Evolutionary conservation across 2,797 vertebrate species (phyloP), one percentile per base, ranked within the genome.

Genomic region (Margarornis squamiger): DNA sequence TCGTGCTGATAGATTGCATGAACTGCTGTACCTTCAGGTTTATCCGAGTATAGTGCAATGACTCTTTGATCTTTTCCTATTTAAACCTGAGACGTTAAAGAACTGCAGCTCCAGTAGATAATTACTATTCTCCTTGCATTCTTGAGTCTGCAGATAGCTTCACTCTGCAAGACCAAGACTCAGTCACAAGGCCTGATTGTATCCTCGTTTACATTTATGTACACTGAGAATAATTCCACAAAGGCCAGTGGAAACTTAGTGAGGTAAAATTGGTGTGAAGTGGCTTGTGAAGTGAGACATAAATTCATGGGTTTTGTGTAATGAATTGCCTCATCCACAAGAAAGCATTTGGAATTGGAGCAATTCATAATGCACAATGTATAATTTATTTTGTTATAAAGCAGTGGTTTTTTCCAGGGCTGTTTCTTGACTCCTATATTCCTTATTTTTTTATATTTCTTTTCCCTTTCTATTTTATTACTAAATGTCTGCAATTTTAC

Each of bases 351-450:
- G 84, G 59, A 95, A 91, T 17, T 90, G 48, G 63, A 97, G 85
- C 48, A 84, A 95, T 96, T 92, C 81, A 77, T 95, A 92, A 89
- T 63, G 41, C 18, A 58, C 49, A 85, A 65, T 12, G 24, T 75
- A 86, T 83, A 72, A 86, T 93, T 72, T 93, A 76, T 81, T 86
- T 91, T 75, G 70, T 86, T 84, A 73, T 83, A 93, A 96, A 93
- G 45, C 15, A 83, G 66, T 75, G 63, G 3, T 71, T 55, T 83
- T 95, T 92, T 70, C n/a, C n/a, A 74, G 49, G 43, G 51, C 5
- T 46, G 15, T 43, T 93, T 48, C 41, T 80, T 54, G 43, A 58
- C 84, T 90, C 62, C 45, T 71, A 17, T 43, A 74, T 76, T 27
- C 21, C 76, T 23, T 74, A 27, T 41, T 93, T 83, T 83, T 62